Evolutionary conservation across 2,888 invertebrate genomes (phyloP).

Genomic region (Melanostoma scalare): DNA sequence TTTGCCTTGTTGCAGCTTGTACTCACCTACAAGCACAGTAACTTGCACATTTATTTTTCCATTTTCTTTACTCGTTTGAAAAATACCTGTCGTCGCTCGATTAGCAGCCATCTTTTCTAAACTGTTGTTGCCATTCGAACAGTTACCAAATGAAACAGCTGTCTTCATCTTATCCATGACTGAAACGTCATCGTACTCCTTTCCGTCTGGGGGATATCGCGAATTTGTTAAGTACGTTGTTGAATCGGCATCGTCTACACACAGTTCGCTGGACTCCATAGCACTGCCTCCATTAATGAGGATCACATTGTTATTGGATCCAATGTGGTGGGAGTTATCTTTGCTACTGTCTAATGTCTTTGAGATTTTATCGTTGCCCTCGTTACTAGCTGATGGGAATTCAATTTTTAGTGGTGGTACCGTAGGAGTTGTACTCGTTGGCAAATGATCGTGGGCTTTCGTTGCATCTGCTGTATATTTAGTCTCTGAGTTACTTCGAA

Average conservation of each 20-base stretch:
- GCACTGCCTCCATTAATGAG: constrained; percentile 60
- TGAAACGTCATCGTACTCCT: constrained; percentile 87
- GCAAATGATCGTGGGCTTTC: constrained; percentile 60
- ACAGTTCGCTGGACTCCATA: constrained; percentile 62
- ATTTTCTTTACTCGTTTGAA: constrained; percentile 86
- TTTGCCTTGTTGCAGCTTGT: constrained; percentile 52
- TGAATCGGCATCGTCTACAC: constrained; percentile 78
- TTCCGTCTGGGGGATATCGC: constrained; percentile 89
- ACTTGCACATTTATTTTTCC: constrained; percentile 95
- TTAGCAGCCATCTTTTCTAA: constrained; percentile 82
- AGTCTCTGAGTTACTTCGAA: constrained; percentile 68
- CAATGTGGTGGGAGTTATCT: constrained; percentile 74
- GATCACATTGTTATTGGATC: constrained; percentile 73
- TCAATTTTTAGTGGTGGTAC: constrained; percentile 63
- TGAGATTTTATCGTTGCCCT: constrained; percentile 50
- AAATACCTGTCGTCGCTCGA: constrained; percentile 73
- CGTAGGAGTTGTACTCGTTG: constrained; percentile 61
- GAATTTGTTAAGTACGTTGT: constrained; percentile 73
- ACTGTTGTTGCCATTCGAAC: constrained; percentile 83
- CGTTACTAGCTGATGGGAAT: constrained; percentile 38
- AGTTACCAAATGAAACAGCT: constrained; percentile 81
- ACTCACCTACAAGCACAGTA: constrained; percentile 89
- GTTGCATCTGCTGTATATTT: constrained; percentile 57
- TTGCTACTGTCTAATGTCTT: constrained; percentile 61
- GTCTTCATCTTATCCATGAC: constrained; percentile 81